A percentile compares a stretch with the other conserved stretches of the same genome.
Evolutionary conservation across 2,797 vertebrate genomes (phyloP).

Genomic region (Merluccius polli): DNA sequence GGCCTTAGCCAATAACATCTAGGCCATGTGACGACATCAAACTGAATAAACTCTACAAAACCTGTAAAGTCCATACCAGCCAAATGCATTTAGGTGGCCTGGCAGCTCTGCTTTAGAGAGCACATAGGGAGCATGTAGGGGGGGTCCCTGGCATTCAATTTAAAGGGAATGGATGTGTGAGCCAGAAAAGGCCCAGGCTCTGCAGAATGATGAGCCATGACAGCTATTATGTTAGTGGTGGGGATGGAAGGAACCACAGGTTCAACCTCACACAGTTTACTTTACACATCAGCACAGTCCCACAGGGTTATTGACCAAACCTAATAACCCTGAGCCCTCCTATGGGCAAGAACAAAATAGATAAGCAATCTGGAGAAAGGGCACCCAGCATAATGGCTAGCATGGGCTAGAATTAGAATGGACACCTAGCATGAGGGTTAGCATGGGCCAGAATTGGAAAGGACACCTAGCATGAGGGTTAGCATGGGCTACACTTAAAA

Average conservation of each 20-base stretch:
- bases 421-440: too few relatives aligned
- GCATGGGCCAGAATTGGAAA: too few relatives aligned
- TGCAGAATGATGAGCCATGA: slow-evolving; percentile 14
- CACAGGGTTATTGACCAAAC: background rate
- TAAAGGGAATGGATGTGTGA: slow-evolving; percentile 9
- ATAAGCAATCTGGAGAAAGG: background rate
- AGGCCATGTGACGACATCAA: background rate
- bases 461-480: too few relatives aligned
- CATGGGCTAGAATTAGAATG: background rate
- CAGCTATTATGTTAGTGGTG: slow-evolving; percentile 18
- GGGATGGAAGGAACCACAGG: slow-evolving; percentile 11
- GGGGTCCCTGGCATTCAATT: background rate
- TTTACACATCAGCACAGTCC: slow-evolving; percentile 8
- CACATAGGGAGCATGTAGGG: background rate
- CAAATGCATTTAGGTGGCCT: background rate
- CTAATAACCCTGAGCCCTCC: background rate
- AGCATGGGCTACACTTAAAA: too few relatives aligned
- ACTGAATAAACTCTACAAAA: background rate
- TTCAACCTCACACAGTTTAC: background rate
- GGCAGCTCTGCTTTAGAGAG: background rate
- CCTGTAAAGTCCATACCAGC: background rate
- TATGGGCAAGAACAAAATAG: background rate
- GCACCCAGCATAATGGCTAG: background rate
- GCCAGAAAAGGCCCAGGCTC: slow-evolving; percentile 9
- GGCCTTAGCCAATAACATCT: background rate